Conservation (phyloP, 2,888 invertebrate species). For the Pyrrhia umbra region DNA sequence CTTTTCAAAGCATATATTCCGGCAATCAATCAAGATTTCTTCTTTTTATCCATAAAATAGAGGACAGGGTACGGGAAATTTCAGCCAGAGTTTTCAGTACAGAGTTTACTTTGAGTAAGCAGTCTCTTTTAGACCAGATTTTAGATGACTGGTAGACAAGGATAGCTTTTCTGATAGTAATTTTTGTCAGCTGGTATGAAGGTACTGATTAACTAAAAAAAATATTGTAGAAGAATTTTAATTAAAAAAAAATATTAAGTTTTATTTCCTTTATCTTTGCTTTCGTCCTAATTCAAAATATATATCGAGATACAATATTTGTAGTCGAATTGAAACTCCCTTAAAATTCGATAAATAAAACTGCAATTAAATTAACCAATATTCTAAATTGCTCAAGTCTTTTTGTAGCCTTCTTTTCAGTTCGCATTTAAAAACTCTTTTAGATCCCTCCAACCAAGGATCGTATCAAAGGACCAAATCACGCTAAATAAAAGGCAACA, state of each 20-base stretch:
- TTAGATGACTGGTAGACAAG: too few relatives aligned
- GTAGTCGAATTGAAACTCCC: background rate
- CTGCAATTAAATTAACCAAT: background rate
- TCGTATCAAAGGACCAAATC: slow-evolving; percentile 7
- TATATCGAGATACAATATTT: too few relatives aligned
- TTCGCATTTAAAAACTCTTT: too few relatives aligned
- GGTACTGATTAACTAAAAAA: too few relatives aligned
- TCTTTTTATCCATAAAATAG: slow-evolving; percentile 19
- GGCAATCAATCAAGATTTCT: slow-evolving; percentile 25
- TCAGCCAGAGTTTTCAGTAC: background rate
- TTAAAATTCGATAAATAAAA: background rate
- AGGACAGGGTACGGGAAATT: background rate
- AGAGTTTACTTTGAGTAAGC: too few relatives aligned
- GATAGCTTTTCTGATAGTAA: too few relatives aligned
- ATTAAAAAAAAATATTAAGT: too few relatives aligned
- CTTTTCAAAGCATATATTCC: slow-evolving; percentile 25
- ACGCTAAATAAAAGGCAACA: slow-evolving; percentile 40
- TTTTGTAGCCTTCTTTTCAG: background rate
- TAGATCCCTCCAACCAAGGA: background rate
- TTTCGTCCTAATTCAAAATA: too few relatives aligned
- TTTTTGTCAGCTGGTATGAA: too few relatives aligned
- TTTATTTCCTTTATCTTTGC: too few relatives aligned
- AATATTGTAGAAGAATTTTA: too few relatives aligned
- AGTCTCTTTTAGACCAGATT: too few relatives aligned
- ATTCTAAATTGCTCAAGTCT: background rate